Conservation (phyloP, 2,797 vertebrate species). For the Phoebastria nigripes region DNA sequence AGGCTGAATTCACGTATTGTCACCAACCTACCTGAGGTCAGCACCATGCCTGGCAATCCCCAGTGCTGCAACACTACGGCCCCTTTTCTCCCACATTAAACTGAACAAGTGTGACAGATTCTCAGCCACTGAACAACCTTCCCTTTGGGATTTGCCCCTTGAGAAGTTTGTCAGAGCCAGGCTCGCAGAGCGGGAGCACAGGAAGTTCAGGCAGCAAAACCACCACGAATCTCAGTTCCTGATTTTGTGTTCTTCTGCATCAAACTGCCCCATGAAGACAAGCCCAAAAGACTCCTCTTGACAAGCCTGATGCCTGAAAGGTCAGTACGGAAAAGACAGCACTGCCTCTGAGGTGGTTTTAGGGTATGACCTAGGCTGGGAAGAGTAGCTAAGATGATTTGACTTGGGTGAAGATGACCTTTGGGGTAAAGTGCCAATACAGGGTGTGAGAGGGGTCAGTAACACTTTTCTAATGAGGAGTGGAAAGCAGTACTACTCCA, state of each 20-base stretch:
- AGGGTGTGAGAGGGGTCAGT: background rate
- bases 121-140: background rate
- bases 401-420: background rate
- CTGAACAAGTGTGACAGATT: background rate
- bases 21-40: background rate
- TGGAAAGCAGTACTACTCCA: background rate
- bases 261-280: background rate
- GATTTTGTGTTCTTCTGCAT: background rate
- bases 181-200: rapidly evolving
- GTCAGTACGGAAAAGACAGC: background rate
- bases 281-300: background rate
- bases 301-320: background rate
- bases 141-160: background rate
- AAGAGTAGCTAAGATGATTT: background rate
- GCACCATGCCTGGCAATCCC: background rate
- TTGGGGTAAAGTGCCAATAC: background rate
- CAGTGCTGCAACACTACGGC: rapidly evolving
- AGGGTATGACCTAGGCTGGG: background rate
- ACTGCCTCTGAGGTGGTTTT: background rate
- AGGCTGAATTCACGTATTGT: background rate
- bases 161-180: background rate
- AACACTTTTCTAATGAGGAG: background rate
- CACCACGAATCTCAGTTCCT: background rate
- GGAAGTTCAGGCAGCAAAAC: background rate
- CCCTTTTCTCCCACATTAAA: background rate